Evolutionary conservation across 2,888 invertebrate genomes (phyloP).

Genomic region (Limnephilus lunatus): DNA sequence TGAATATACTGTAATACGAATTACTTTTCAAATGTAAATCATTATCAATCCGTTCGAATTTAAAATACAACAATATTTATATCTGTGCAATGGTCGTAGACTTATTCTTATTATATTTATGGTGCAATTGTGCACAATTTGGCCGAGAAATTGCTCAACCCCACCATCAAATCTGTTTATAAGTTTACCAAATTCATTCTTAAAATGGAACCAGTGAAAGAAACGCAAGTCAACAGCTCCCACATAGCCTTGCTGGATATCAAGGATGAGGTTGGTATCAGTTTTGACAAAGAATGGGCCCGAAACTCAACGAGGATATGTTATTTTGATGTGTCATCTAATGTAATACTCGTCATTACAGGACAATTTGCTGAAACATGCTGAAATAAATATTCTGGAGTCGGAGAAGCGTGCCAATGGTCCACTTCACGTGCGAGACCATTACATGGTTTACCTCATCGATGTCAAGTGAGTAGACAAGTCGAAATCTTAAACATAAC

Average conservation of each 20-base stretch:
- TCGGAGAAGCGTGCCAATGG: slow-evolving; percentile 87
- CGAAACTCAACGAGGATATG: neutral
- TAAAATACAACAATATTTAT: neutral
- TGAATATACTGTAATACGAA: neutral
- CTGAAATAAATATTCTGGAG: slow-evolving; percentile 86
- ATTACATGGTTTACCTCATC: slow-evolving; percentile 87
- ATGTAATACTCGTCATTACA: neutral
- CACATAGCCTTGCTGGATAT: slow-evolving; percentile 51
- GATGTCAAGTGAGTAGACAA: slow-evolving; percentile 83
- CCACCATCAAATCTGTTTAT: neutral
- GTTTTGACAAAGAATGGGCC: neutral
- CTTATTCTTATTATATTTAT: neutral
- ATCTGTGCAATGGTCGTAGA: neutral
- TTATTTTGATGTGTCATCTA: neutral
- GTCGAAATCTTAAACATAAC: slow-evolving; percentile 28
- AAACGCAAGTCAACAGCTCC: slow-evolving; percentile 49
- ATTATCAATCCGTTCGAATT: neutral
- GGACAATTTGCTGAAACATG: slow-evolving; percentile 83
- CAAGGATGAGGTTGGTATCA: slow-evolving; percentile 54
- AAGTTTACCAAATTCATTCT: neutral
- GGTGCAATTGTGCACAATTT: neutral
- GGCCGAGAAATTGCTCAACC: neutral
- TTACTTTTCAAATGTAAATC: neutral
- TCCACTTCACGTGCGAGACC: slow-evolving; percentile 85
- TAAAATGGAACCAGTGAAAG: slow-evolving; percentile 47